phyloP scores from a whole-genome alignment of 2,113 vertebrate species.

The Esox niger region DNA sequence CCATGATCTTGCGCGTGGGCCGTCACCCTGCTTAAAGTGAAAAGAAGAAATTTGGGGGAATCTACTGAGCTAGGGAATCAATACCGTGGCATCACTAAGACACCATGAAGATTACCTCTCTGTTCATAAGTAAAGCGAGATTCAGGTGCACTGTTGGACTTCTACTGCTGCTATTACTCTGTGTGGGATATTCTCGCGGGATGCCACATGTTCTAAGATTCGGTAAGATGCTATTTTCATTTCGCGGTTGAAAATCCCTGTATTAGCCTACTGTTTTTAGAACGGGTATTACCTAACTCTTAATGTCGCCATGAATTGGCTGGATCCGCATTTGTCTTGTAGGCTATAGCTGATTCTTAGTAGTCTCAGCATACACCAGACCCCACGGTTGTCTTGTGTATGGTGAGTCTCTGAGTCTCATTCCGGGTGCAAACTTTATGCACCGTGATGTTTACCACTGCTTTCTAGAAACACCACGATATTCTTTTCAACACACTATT shows the following conservation, averaged over 20 bases:
- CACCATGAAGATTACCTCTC: slow-evolving; percentile 91
- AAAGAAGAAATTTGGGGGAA: slow-evolving; percentile 75
- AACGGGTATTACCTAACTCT: not conserved
- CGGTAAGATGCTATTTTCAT: slow-evolving; percentile 80
- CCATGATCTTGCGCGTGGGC: slow-evolving; percentile 84
- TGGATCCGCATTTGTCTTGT: no score
- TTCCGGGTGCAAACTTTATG: not conserved
- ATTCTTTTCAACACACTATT: no score
- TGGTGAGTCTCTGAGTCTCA: not conserved
- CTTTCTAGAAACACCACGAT: no score
- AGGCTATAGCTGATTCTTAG: slow-evolving; percentile 15
- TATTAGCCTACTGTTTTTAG: not conserved
- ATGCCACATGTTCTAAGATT: slow-evolving; percentile 98
- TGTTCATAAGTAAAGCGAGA: slow-evolving; percentile 82
- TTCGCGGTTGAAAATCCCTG: not conserved
- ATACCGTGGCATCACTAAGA: slow-evolving; percentile 75
- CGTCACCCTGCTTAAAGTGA: slow-evolving; percentile 74
- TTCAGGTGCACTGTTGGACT: slow-evolving; percentile 83
- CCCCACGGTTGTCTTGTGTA: not conserved
- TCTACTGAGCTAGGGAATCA: slow-evolving; percentile 82
- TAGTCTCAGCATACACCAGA: slow-evolving; percentile 35
- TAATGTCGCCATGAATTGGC: not conserved
- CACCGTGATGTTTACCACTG: no score
- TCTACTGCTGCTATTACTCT: slow-evolving; percentile 85
- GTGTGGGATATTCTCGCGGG: slow-evolving; percentile 91